Evolutionary conservation across 2,797 vertebrate species (phyloP).

Genomic region (Coendou prehensilis): DNA sequence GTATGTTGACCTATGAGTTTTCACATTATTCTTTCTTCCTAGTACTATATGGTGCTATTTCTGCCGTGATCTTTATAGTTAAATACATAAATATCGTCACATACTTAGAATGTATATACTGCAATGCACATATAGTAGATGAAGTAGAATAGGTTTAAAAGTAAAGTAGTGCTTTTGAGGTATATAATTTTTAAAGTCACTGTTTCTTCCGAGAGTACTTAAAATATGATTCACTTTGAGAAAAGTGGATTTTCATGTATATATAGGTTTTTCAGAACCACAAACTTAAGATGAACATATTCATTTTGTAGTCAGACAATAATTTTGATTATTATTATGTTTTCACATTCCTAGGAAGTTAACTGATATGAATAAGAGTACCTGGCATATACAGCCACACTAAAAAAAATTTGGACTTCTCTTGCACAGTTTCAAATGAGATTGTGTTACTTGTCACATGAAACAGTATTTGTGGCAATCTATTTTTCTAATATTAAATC

Average conservation of each 20-base stretch:
- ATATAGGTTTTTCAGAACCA: background rate
- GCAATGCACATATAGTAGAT: background rate
- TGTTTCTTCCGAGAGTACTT: background rate
- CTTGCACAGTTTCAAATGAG: background rate
- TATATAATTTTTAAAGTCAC: background rate
- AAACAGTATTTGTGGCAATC: background rate
- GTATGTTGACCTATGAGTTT: background rate
- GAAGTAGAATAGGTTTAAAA: background rate
- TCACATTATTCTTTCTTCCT: background rate
- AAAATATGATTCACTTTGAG: background rate
- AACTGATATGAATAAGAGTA: background rate
- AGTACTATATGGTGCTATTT: background rate
- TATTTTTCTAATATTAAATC: background rate
- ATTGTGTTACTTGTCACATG: background rate
- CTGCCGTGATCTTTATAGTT: background rate
- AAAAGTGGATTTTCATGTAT: background rate
- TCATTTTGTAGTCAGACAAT: background rate
- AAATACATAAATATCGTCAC: background rate
- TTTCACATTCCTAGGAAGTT: background rate
- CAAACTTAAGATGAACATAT: background rate
- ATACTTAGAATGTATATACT: background rate
- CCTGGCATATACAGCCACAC: background rate
- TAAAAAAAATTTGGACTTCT: background rate
- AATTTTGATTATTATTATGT: constrained; percentile 14
- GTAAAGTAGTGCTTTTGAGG: background rate